Conservation (phyloP, 2,797 vertebrate species). For the Halcyon smyrnensis region DNA sequence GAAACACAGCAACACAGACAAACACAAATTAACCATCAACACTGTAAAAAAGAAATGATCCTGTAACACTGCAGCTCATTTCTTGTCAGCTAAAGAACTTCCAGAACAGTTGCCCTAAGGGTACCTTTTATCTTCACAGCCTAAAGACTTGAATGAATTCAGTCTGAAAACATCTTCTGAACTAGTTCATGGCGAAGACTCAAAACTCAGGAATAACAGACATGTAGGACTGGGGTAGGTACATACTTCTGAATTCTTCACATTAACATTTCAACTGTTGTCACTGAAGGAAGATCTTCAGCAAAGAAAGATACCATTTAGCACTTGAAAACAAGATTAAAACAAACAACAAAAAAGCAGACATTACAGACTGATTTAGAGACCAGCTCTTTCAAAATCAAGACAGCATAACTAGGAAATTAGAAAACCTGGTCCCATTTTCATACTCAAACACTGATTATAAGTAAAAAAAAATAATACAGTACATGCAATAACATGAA, state of each 20-base stretch:
- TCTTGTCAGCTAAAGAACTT: background rate
- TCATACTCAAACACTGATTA: background rate
- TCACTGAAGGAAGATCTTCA: background rate
- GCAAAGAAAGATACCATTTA: background rate
- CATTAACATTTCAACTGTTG: background rate
- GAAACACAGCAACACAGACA: background rate
- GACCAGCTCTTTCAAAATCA: slow-evolving; percentile 49
- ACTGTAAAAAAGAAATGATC: background rate
- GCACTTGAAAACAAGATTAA: background rate
- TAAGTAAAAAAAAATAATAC: slow-evolving; percentile 18
- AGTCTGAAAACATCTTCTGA: background rate
- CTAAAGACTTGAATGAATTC: background rate
- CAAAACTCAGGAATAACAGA: background rate
- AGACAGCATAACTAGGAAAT: background rate
- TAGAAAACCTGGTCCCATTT: slow-evolving; percentile 15
- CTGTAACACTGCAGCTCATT: background rate
- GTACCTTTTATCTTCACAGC: background rate
- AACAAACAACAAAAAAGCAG: background rate
- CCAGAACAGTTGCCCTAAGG: background rate
- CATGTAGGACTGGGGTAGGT: background rate
- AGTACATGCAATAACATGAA: slow-evolving; percentile 20
- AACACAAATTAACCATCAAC: background rate
- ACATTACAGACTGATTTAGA: background rate
- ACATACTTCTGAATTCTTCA: background rate
- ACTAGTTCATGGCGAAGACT: background rate